These are phyloP conservation scores for Styela clava DNA, from an alignment of 23 tunicate genomes.

Conservation along the genomic window DNA sequence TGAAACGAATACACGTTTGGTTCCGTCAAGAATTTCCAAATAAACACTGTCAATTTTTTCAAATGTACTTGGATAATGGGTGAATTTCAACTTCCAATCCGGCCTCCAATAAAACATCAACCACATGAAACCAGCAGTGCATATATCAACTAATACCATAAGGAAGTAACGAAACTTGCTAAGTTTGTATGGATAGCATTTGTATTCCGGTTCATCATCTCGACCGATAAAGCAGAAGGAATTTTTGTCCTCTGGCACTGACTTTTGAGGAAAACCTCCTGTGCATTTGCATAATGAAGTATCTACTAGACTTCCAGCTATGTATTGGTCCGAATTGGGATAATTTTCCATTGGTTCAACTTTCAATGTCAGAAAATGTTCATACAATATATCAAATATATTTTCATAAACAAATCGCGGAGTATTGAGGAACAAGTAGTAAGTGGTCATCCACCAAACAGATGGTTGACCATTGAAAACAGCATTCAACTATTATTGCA, in stretches of 20 bases:
- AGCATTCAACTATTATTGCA: too few relatives aligned
- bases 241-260: not conserved
- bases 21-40: constrained; percentile 26
- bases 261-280: not conserved
- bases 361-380: not conserved
- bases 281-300: not conserved
- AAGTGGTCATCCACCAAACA: too few relatives aligned
- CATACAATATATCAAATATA: not conserved
- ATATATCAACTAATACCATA: constrained; percentile 9
- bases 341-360: not conserved
- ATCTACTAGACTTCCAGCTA: not conserved
- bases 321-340: not conserved
- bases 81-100: constrained; percentile 73
- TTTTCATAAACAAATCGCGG: too few relatives aligned
- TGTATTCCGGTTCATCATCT: constrained; percentile 16
- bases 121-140: constrained; percentile 64
- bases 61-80: constrained; percentile 32
- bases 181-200: constrained; percentile 22
- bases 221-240: constrained; percentile 12
- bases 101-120: constrained; percentile 89
- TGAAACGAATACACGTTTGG: constrained; percentile 32
- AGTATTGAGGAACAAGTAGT: too few relatives aligned
- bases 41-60: constrained; percentile 22
- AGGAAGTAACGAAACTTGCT: constrained; percentile 24
- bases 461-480: too few relatives aligned